Evolutionary conservation across 2,888 invertebrate species (phyloP).

Genomic region (Synergus gifuensis): DNA sequence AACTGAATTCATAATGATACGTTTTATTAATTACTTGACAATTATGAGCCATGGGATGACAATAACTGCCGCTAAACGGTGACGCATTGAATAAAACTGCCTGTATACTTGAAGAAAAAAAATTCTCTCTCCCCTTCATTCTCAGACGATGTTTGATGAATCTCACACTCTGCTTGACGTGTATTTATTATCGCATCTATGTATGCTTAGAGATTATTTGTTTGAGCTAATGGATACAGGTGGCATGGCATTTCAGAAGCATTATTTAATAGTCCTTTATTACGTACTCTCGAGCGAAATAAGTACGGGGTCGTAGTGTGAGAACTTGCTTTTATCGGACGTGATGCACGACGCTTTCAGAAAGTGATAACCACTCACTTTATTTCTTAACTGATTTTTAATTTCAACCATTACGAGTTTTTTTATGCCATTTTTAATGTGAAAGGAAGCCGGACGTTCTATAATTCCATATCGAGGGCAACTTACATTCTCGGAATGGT

Average conservation of each 20-base stretch:
- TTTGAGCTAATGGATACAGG: constrained; percentile 34
- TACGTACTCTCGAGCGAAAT: constrained; percentile 54
- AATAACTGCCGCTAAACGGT: not conserved
- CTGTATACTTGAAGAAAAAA: not conserved
- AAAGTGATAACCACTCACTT: not conserved
- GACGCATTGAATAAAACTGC: constrained; percentile 10
- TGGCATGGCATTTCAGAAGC: constrained; percentile 34
- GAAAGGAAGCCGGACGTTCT: not conserved
- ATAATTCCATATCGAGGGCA: too few species aligned
- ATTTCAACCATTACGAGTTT: not conserved
- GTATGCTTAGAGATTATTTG: constrained; percentile 28
- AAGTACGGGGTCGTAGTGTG: constrained; percentile 55
- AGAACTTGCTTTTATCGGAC: constrained; percentile 61
- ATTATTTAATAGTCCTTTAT: constrained; percentile 49
- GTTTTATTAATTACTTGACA: not conserved
- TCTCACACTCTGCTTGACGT: constrained; percentile 30
- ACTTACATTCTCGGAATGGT: too few species aligned
- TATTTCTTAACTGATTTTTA: constrained; percentile 2
- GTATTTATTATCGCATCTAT: constrained; percentile 30
- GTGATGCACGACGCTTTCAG: constrained; percentile 23
- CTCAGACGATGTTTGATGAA: constrained; percentile 21
- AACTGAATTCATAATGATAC: not conserved
- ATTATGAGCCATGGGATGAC: not conserved
- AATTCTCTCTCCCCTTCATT: constrained; percentile 1
- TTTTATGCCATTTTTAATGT: not conserved